Evolutionary conservation across 1,140 invertebrate species (phyloP).

Genomic region (Penaeus japonicus): DNA sequence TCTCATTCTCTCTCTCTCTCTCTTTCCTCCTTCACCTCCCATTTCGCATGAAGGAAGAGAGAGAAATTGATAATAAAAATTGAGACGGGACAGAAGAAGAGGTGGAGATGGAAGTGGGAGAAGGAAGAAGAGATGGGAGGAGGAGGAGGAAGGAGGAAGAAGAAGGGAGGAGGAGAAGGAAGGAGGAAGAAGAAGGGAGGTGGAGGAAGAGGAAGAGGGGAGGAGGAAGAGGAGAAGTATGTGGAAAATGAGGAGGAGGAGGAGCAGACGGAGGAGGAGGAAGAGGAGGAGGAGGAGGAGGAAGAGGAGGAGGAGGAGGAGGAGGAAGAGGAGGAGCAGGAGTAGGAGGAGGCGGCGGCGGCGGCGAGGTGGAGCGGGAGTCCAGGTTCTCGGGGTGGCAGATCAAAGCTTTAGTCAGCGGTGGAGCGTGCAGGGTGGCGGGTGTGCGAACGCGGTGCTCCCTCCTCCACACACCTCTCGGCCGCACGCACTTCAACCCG

Average conservation of each 20-base stretch:
- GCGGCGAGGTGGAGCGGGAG: neutral
- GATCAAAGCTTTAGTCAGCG: slow-evolving; percentile 14
- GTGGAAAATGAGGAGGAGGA: neutral
- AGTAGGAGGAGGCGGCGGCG: neutral
- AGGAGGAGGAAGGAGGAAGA: too few relatives aligned
- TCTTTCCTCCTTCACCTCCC: too few relatives aligned
- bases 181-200: neutral
- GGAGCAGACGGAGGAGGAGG: neutral
- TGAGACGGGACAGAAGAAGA: neutral
- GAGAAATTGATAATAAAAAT: too few relatives aligned
- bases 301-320: neutral
- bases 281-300: neutral
- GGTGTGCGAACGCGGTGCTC: neutral
- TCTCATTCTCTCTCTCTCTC: too few relatives aligned
- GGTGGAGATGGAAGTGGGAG: neutral
- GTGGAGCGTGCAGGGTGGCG: slow-evolving; percentile 22
- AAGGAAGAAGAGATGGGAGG: neutral
- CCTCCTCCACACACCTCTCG: neutral
- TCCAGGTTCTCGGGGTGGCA: neutral
- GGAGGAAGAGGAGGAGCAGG: neutral
- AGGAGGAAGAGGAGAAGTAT: neutral
- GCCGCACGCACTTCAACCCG: neutral
- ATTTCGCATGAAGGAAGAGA: too few relatives aligned
- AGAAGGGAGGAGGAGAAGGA: neutral
- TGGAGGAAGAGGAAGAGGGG: neutral